A percentile compares a stretch with the other conserved stretches of the same genome.
Evolutionary conservation across 2,888 invertebrate species (phyloP).

Genomic region (Tiliacea aurago): DNA sequence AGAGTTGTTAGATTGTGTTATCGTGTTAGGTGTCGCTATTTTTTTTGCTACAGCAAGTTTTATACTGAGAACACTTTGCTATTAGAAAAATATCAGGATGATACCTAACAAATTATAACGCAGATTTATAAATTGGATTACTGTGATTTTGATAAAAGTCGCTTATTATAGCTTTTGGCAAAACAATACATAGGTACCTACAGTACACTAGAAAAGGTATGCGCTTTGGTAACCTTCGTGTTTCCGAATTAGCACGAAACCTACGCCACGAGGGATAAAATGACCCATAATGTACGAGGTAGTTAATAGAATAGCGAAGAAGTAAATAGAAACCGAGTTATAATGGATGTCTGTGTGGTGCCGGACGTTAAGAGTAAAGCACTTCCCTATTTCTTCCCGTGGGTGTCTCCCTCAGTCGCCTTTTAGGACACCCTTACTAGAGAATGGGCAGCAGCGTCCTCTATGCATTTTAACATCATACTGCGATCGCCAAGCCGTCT

Average conservation of each 20-base stretch:
- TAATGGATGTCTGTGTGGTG: no score
- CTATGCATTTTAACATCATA: no score
- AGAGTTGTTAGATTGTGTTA: neutral
- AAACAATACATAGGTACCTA: neutral
- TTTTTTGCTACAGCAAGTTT: constrained; percentile 5
- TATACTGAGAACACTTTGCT: constrained; percentile 43
- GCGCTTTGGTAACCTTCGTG: neutral
- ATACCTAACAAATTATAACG: neutral
- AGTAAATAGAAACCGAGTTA: no score
- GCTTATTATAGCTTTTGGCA: neutral
- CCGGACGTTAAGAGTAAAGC: no score
- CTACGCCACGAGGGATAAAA: no score
- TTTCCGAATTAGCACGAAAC: neutral
- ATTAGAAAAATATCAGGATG: constrained; percentile 41
- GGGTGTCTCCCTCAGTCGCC: no score
- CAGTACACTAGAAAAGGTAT: neutral
- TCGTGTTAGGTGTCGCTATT: neutral
- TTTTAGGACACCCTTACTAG: no score
- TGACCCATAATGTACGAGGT: no score
- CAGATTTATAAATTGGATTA: neutral
- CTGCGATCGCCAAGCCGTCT: no score
- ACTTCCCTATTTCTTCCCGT: no score
- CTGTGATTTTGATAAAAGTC: neutral
- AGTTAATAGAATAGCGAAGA: no score
- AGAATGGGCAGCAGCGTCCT: no score